Percentiles rank a stretch among this genome's conserved stretches.
Evolutionary conservation across 2,888 invertebrate species (phyloP).

Genomic region (Leptothorax acervorum): DNA sequence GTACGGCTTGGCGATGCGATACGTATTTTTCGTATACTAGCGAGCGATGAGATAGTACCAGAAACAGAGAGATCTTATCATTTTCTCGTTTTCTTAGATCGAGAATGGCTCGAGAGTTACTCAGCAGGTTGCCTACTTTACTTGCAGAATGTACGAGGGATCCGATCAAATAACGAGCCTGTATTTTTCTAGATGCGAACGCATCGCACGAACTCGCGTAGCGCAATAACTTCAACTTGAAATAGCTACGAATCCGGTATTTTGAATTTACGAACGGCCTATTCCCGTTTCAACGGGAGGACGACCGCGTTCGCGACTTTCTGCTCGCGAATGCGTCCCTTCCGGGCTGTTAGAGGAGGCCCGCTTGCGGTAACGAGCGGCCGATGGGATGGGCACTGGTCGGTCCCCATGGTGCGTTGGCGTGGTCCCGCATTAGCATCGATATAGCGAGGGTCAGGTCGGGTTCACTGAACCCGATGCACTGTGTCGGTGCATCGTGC

Average conservation of each 20-base stretch:
- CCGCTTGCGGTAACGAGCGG: slow-evolving; percentile 66
- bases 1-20: slow-evolving; percentile 14
- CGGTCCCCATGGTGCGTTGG: slow-evolving; percentile 75
- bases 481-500: slow-evolving; percentile 74
- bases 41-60: background rate
- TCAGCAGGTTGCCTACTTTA: background rate
- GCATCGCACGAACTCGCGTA: background rate
- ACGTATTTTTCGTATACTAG: background rate
- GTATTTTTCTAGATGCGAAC: background rate
- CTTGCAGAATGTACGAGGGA: background rate
- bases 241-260: slow-evolving; percentile 1
- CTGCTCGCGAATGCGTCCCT: slow-evolving; percentile 55
- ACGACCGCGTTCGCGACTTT: slow-evolving; percentile 16
- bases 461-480: slow-evolving; percentile 81
- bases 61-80: slow-evolving; percentile 29
- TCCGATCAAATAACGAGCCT: background rate
- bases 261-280: slow-evolving; percentile 32
- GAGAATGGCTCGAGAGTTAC: background rate
- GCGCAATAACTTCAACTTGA: background rate
- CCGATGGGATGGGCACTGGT: slow-evolving; percentile 52
- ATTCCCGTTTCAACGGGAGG: slow-evolving; percentile 33
- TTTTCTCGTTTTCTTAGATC: slow-evolving; percentile 1
- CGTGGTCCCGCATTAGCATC: slow-evolving; percentile 82
- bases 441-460: slow-evolving; percentile 82
- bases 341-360: slow-evolving; percentile 65